A percentile compares a stretch with the other conserved stretches of the same genome.
Conservation (phyloP, 2,797 vertebrate genomes). For the Bradypodion pumilum region DNA sequence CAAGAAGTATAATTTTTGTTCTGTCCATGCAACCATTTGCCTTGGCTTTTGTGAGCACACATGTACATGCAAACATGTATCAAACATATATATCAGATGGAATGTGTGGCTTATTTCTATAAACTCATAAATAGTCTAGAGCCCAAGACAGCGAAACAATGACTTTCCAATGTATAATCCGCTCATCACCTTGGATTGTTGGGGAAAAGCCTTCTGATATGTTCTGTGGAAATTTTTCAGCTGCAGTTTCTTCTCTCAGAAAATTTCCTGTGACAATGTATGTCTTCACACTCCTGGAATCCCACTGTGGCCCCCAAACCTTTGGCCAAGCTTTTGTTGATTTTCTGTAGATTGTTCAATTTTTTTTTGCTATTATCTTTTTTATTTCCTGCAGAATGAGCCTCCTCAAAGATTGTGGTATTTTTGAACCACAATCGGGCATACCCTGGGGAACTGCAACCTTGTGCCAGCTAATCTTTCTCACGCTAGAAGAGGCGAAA, state of each 20-base stretch:
- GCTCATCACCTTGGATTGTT: not conserved
- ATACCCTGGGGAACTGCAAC: too few species aligned
- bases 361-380: not conserved
- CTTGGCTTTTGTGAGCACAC: not conserved
- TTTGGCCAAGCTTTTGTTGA: not conserved
- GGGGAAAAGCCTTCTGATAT: not conserved
- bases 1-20: not conserved
- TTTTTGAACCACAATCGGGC: too few species aligned
- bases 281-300: not conserved
- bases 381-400: too few species aligned
- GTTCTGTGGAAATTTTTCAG: not conserved
- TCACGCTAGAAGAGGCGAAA: too few species aligned
- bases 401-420: too few species aligned
- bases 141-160: not conserved
- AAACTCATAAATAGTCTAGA: not conserved
- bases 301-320: not conserved
- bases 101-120: not conserved
- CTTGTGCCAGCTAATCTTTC: too few species aligned
- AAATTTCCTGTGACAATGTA: not conserved
- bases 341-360: not conserved
- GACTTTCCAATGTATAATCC: not conserved
- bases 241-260: not conserved
- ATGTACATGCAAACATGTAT: not conserved
- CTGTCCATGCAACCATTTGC: not conserved
- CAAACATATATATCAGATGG: not conserved